Conservation (phyloP, 1,140 invertebrate genomes). For the Drosophila melanogaster region Release_6_plus_ISO1_MT NT_037436.4:16000001-16000500, state of each 20-base stretch:
- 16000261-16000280: slow-evolving; percentile 45
- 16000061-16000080: slow-evolving; percentile 40
- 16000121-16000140: slow-evolving; percentile 44
- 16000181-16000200: slow-evolving; percentile 9
- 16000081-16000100: slow-evolving; percentile 41
- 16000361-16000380: slow-evolving; percentile 3
- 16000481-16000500: too few relatives aligned
- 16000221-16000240: slow-evolving; percentile 27
- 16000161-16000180: slow-evolving; percentile 17
- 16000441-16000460: too few relatives aligned
- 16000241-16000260: slow-evolving; percentile 19
- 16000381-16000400: background rate
- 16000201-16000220: slow-evolving; percentile 38
- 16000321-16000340: slow-evolving; percentile 10
- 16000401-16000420: background rate
- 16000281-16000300: slow-evolving; percentile 61
- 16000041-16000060: slow-evolving; percentile 44
- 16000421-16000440: too few relatives aligned
- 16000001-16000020: slow-evolving; percentile 11
- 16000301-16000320: slow-evolving; percentile 54
- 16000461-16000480: too few relatives aligned
- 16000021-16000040: slow-evolving; percentile 32
- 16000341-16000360: slow-evolving; percentile 17
- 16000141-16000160: slow-evolving; percentile 13
- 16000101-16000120: slow-evolving; percentile 33